Evolutionary conservation across 2,888 invertebrate species (phyloP).

Genomic region (Latrodectus hesperus): DNA sequence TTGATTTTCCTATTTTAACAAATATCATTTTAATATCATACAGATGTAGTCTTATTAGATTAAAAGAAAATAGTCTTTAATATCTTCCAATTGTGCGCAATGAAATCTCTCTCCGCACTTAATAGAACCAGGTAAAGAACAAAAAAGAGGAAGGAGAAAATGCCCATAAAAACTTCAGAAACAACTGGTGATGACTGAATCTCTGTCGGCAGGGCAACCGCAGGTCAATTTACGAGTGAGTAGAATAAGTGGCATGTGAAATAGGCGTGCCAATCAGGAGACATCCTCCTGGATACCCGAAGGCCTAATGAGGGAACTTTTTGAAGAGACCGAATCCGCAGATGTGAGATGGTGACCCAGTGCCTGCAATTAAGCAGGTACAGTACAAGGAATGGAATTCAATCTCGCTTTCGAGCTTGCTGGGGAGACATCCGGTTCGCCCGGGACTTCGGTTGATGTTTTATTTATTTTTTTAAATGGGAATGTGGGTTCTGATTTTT

Average conservation of each 20-base stretch:
- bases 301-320: constrained; percentile 5
- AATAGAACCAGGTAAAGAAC: background rate
- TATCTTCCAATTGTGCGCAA: too few relatives aligned
- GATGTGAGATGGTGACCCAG: background rate
- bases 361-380: background rate
- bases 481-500: background rate
- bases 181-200: background rate
- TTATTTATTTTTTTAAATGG: background rate
- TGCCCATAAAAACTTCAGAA: background rate
- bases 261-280: constrained; percentile 5
- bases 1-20: too few relatives aligned
- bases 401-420: background rate
- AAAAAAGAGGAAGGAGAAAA: background rate
- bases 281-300: background rate
- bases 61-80: too few relatives aligned
- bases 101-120: too few relatives aligned
- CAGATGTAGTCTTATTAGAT: too few relatives aligned
- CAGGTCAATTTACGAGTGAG: background rate
- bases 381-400: constrained; percentile 2
- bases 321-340: background rate
- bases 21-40: too few relatives aligned
- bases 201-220: background rate
- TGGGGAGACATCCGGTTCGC: background rate
- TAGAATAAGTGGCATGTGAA: constrained; percentile 1
- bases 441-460: background rate